These are phyloP conservation scores for Steinernema khuongi DNA, from an alignment of 1,140 invertebrate species.

Conservation along the genomic window DNA sequence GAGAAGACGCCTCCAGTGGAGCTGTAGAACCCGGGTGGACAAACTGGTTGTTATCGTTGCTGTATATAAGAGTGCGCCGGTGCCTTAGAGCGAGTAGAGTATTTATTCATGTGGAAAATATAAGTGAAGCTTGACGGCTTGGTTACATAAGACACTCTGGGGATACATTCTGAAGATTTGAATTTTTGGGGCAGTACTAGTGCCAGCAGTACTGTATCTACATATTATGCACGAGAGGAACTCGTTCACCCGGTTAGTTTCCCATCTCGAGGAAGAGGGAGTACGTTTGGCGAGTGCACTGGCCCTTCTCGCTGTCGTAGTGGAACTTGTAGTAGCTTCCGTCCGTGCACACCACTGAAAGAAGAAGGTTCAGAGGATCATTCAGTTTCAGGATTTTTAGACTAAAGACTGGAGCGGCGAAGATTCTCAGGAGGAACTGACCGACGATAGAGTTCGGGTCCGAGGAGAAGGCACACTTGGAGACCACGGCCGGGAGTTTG, in stretches of 20 bases:
- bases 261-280: conserved; percentile 5
- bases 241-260: not conserved
- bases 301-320: conserved; percentile 17
- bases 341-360: conserved; percentile 27
- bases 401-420: no score
- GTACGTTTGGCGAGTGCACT: conserved; percentile 1
- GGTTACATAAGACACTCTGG: no score
- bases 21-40: not conserved
- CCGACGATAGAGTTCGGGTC: conserved; percentile 23
- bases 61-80: no score
- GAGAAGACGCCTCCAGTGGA: not conserved
- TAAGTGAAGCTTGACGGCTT: no score
- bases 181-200: no score
- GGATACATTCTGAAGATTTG: no score
- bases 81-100: no score
- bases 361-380: no score
- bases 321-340: conserved; percentile 33
- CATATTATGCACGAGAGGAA: not conserved
- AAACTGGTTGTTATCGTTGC: not conserved
- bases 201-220: no score
- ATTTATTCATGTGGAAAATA: no score
- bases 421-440: conserved; percentile 5
- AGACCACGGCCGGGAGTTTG: conserved; percentile 19
- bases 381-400: no score
- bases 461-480: conserved; percentile 24